These are phyloP conservation scores for Drymodes brunneopygia DNA, from an alignment of 2,113 vertebrate species.

Conservation along the genomic window DNA sequence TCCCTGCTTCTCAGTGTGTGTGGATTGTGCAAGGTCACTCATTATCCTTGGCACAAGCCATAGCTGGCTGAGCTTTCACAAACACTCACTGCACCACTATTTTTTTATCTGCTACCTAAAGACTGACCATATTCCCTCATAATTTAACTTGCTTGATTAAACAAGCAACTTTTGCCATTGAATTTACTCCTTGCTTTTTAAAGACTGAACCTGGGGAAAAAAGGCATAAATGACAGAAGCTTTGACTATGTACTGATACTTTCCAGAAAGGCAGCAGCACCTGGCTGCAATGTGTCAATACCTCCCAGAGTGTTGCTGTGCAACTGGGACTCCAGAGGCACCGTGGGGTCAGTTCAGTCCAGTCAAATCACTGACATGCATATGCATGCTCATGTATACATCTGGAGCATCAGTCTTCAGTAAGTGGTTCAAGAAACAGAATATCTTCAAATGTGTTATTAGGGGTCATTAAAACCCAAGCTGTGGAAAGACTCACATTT, in stretches of 20 bases:
- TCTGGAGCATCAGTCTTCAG: not conserved
- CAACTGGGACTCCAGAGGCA: not conserved
- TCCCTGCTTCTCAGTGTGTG: fast-evolving
- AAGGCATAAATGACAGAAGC: not conserved
- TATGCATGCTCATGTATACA: not conserved
- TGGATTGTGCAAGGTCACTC: not conserved
- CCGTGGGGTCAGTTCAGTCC: not conserved
- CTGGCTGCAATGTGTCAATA: not conserved
- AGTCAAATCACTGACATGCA: not conserved
- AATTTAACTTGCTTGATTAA: not conserved
- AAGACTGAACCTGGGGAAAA: not conserved
- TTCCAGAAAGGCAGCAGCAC: not conserved
- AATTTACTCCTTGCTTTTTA: not conserved
- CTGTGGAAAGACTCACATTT: not conserved
- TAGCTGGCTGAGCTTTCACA: not conserved
- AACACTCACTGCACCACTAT: not conserved
- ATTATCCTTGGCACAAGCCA: not conserved
- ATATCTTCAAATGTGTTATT: not conserved
- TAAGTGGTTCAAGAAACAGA: not conserved
- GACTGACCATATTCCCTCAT: not conserved
- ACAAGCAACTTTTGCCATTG: not conserved
- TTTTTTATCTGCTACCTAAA: not conserved
- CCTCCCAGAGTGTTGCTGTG: not conserved
- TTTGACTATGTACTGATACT: not conserved
- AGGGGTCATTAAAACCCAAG: not conserved